Percentiles rank a stretch among this genome's conserved stretches.
Evolutionary conservation across 2,113 vertebrate genomes (phyloP).

Genomic region (Ammospiza caudacuta): DNA sequence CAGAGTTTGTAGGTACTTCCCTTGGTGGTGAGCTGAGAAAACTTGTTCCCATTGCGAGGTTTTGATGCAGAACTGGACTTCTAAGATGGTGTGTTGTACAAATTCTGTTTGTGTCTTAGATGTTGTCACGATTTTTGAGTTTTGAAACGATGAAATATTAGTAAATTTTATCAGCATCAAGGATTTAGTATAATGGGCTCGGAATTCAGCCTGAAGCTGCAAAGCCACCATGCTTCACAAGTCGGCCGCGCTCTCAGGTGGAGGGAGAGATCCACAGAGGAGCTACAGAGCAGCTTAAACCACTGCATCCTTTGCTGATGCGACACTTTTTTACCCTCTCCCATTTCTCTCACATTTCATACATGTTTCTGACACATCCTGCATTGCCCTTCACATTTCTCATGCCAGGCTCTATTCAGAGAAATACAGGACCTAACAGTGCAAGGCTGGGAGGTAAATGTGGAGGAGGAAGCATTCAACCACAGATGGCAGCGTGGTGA

Average conservation of each 20-base stretch:
- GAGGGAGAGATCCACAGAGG: neutral
- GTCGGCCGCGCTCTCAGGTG: rapidly evolving
- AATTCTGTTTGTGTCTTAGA: neutral
- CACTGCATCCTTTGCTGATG: neutral
- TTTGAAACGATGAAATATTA: neutral
- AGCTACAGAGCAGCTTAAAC: neutral
- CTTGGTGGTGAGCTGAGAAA: neutral
- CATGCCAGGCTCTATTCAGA: neutral
- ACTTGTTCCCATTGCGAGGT: neutral
- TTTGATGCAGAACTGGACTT: neutral
- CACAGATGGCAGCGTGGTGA: rapidly evolving
- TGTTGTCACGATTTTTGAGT: neutral
- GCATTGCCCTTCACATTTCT: neutral
- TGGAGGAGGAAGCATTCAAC: neutral
- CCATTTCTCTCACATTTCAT: neutral
- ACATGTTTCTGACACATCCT: neutral
- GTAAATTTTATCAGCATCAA: neutral
- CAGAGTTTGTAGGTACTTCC: neutral
- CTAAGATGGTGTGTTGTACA: too few relatives aligned
- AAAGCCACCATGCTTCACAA: rapidly evolving
- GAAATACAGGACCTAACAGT: neutral
- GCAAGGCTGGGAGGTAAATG: neutral
- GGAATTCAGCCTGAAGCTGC: neutral
- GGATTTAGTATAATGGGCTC: neutral
- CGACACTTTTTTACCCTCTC: neutral